Base-by-base conservation (phyloP, 2,113 vertebrate genomes). In the Mesoclemmys tuberculata region DNA sequence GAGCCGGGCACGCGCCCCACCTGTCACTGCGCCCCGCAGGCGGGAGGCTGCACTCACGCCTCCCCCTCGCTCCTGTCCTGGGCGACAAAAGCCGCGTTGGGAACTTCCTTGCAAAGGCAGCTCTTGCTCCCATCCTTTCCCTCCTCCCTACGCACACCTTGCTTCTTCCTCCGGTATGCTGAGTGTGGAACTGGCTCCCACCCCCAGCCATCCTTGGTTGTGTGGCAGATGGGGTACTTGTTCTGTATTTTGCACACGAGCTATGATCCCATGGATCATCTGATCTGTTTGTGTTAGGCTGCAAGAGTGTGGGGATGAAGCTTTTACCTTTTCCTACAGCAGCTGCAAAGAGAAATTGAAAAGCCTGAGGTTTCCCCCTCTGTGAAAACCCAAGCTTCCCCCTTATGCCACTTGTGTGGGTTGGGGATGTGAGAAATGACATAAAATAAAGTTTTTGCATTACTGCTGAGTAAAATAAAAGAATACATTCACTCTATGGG, bases 1-100 rank as follows among this genome's bases (percentile, higher is more conserved):
- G 85, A 38, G 82, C 61, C 21, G 41, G 89, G 90, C 93, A 94
- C 74, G 96, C 61, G 91, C 89, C 46, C 41, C 52, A 44, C 87
- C 80, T 89, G 94, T 64, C 96, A 21, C 56, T 29, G 86, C 18
- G 27, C 11, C 46, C 5, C 1, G n/a, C 8, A 10, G 64, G 10
- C 9, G 3, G 12, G 0, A 27, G 48, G 1, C 9, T 11, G 27
- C 11, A 4, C 12, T 3, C 24, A 4, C 19, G 7, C 74, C n/a
- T 13, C 10, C 22, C 9, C 19, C 22, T 29, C 10, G 41, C 9
- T 41, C 75, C 29, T 24, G 10, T 24, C 51, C 51, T 16, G 51
- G 14, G 12, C 13, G 38, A 7, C 12, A 31, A 61, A 31, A 31
- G 29, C 58, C 58, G 55, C 55, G 12, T 5, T 58, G 27, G 55